Evolutionary conservation across 1,140 invertebrate species (phyloP), one percentile per base, ranked within the genome.

Genomic region (Drosophila miranda): DNA sequence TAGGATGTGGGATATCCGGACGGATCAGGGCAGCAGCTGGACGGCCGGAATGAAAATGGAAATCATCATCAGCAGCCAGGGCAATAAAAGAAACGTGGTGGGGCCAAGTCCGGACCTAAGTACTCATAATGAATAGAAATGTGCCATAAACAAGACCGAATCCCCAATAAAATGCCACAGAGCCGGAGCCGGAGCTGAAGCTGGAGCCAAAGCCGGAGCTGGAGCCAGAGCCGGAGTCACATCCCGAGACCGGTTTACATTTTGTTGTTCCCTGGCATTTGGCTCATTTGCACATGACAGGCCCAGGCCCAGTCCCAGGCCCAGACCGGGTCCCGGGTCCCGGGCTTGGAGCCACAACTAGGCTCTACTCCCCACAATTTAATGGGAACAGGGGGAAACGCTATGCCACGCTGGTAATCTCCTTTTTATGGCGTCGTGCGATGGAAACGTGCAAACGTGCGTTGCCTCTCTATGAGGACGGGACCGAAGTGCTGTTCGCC

Each of bases 61-160:
- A 63, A 67, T 75, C 72, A 75, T 75, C 68, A 77, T 63, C 57
- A 77, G 16, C 23, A 21, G 63, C 42, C 19, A 44, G 59, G 54
- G 68, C 77, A 86, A 81, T 86, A 81, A 86, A 84, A 66, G 81
- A 80, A 86, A 81, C 74, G 77, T 52, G 86, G 13, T 19, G 68
- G 61, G 61, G 70, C 82, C 71, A 67, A 68, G 69, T 57, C 75
- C 56, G 50, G 70, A 75, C 52, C 57, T 67, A 73, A 78, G 78
- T 78, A 75, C 82, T 75, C 82, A 87, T 87, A 86, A 86, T 86
- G 81, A 87, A 87, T 87, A 86, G 82, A 81, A 86, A 86, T 87
- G 81, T 57, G 70, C 78, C 72, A 82, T 86, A 87, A 87, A 87
- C 82, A 76, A 71, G 66, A 5, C 44, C 3, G 7, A 6, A n/a